Evolutionary conservation across 2,113 vertebrate species (phyloP).

Genomic region (Lasiurus borealis): DNA sequence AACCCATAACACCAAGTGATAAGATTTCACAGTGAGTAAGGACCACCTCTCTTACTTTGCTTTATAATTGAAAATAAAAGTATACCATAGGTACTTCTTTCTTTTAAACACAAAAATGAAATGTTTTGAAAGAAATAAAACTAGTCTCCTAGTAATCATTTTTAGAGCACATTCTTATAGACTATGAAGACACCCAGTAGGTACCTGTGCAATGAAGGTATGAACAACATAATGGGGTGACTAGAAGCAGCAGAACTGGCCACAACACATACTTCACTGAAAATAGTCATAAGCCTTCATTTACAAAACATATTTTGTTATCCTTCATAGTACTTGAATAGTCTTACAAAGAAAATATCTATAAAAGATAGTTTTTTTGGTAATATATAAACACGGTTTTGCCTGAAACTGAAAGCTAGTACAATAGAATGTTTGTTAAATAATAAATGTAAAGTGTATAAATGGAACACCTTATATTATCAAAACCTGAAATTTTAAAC

Average conservation of each 20-base stretch:
- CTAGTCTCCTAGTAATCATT: not conserved
- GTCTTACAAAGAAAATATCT: not conserved
- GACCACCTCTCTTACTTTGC: not conserved
- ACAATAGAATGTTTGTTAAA: not conserved
- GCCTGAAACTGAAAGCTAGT: not conserved
- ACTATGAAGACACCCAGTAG: not conserved
- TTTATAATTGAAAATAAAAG: not conserved
- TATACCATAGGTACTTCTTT: not conserved
- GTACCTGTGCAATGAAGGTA: not conserved
- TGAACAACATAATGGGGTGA: not conserved
- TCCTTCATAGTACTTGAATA: not conserved
- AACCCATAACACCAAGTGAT: not conserved
- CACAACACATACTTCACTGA: not conserved
- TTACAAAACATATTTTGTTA: not conserved
- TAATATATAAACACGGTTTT: not conserved
- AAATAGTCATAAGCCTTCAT: not conserved
- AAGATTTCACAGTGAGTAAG: not conserved
- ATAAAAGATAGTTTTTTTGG: not conserved
- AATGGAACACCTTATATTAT: not conserved
- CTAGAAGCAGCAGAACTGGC: not conserved
- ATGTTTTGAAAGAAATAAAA: conserved; percentile 3
- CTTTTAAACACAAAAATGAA: not conserved
- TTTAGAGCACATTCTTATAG: not conserved
- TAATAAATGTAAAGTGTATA: not conserved
- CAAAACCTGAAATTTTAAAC: conserved; percentile 31